These are phyloP conservation scores for Pipistrellus pygmaeus DNA, from an alignment of 2,797 vertebrate genomes.

Conservation along the genomic window DNA sequence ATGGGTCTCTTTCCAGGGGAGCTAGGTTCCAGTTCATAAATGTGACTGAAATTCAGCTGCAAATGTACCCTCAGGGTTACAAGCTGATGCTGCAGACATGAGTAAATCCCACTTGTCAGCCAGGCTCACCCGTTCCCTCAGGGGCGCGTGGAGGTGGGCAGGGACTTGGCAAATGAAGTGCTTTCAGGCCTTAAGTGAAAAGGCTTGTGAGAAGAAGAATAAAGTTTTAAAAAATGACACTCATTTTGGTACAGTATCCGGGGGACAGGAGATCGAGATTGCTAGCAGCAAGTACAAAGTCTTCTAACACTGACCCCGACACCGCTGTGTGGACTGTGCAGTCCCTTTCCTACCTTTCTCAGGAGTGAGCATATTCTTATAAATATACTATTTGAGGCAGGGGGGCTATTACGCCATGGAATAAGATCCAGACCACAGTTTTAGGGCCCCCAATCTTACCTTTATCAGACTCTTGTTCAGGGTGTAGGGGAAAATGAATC, in stretches of 20 bases:
- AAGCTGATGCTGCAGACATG: neutral
- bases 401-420: neutral
- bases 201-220: neutral
- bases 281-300: neutral
- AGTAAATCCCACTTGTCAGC: neutral
- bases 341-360: neutral
- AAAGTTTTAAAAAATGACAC: neutral
- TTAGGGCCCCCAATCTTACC: neutral
- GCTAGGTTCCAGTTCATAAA: conserved; percentile 27
- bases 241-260: neutral
- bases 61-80: conserved; percentile 8
- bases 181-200: neutral
- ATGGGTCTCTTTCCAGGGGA: conserved; percentile 29
- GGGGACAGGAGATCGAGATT: neutral
- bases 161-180: neutral
- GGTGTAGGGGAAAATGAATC: neutral
- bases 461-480: neutral
- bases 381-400: neutral
- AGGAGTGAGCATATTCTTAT: neutral
- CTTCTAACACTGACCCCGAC: neutral
- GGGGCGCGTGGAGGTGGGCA: neutral
- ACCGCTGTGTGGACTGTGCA: neutral
- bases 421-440: neutral
- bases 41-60: neutral
- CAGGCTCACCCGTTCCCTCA: conserved; percentile 1